Evolutionary conservation across 2,888 invertebrate species (phyloP).

Genomic region (Drosophila affinis): DNA sequence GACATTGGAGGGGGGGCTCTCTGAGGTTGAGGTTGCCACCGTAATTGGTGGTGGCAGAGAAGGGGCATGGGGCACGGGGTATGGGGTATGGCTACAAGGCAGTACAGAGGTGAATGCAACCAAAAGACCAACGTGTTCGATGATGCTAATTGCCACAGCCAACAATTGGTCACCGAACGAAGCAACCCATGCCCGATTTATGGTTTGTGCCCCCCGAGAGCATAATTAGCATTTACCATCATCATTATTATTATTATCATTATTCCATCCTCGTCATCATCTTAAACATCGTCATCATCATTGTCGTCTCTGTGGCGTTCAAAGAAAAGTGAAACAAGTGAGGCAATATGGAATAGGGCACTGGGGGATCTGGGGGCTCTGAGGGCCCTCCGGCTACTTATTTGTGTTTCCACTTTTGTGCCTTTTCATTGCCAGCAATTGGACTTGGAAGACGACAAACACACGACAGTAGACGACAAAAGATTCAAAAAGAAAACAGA

Average conservation of each 20-base stretch:
- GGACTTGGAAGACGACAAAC: slow-evolving; percentile 27
- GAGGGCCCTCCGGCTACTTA: slow-evolving; percentile 17
- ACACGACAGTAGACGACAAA: slow-evolving; percentile 22
- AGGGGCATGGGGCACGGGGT: slow-evolving; percentile 21
- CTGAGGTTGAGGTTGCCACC: slow-evolving; percentile 55
- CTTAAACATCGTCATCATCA: slow-evolving; percentile 2
- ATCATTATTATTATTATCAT: slow-evolving; percentile 23
- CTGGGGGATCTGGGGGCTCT: slow-evolving; percentile 22
- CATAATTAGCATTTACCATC: slow-evolving; percentile 54
- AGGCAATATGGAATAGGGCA: slow-evolving; percentile 38
- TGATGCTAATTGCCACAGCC: slow-evolving; percentile 68
- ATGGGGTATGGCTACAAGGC: slow-evolving; percentile 15
- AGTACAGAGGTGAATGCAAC: slow-evolving; percentile 5
- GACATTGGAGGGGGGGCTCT: slow-evolving; percentile 7
- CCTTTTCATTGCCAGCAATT: slow-evolving; percentile 73
- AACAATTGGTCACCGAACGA: slow-evolving; percentile 46
- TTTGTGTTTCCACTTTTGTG: slow-evolving; percentile 55
- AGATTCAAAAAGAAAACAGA: slow-evolving; percentile 25
- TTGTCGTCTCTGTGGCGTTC: slow-evolving; percentile 8
- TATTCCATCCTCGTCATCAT: slow-evolving; percentile 5
- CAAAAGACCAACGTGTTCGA: slow-evolving; percentile 44
- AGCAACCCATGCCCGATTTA: slow-evolving; percentile 56
- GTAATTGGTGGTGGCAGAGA: slow-evolving; percentile 53
- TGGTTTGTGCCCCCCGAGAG: slow-evolving; percentile 53
- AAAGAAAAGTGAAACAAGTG: slow-evolving; percentile 64